Evolutionary conservation across 2,888 invertebrate genomes (phyloP).

Genomic region (Cephus pygmeus): DNA sequence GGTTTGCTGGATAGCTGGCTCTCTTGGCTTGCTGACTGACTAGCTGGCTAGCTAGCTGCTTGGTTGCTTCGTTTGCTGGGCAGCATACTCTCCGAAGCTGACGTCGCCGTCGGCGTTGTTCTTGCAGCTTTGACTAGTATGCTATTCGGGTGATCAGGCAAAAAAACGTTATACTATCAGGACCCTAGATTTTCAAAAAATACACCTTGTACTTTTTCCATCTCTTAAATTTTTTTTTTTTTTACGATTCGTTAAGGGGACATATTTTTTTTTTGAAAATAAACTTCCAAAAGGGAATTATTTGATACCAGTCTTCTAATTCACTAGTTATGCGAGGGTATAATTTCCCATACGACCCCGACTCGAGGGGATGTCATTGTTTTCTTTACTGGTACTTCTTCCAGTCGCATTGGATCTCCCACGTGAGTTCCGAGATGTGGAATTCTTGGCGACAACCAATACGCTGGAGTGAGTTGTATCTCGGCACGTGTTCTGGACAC

Average conservation of each 20-base stretch:
- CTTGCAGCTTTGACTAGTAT: neutral
- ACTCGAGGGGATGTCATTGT: neutral
- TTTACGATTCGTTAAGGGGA: neutral
- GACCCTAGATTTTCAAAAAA: neutral
- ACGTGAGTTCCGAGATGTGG: neutral
- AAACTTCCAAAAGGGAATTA: neutral
- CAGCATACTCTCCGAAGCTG: neutral
- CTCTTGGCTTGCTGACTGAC: neutral
- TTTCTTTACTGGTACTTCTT: neutral
- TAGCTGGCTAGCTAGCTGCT: neutral
- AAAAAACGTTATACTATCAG: neutral
- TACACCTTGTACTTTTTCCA: neutral
- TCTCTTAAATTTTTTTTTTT: neutral
- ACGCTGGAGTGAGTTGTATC: neutral
- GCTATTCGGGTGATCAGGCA: neutral
- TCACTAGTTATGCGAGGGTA: neutral
- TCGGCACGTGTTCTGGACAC: neutral
- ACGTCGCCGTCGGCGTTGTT: neutral
- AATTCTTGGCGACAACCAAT: neutral
- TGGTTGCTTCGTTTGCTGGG: neutral
- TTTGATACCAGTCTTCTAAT: neutral
- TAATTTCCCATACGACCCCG: neutral
- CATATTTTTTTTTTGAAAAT: neutral
- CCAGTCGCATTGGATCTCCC: neutral
- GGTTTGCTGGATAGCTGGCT: neutral